Conservation (phyloP, 1,140 invertebrate genomes). For the Harpegnathos saltator region DNA sequence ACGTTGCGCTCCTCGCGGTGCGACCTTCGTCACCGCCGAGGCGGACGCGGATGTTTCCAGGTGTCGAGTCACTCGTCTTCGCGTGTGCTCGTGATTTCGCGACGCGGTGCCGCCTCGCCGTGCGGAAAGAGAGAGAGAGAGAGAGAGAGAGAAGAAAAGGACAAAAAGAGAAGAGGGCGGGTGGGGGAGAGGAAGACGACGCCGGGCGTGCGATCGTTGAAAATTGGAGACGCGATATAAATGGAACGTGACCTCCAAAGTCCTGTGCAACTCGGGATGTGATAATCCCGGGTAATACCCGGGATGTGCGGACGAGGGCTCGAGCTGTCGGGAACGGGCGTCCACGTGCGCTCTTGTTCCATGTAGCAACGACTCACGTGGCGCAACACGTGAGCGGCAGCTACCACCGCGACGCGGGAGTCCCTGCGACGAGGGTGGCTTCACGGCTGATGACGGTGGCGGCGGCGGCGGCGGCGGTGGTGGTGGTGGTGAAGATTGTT, state of each 20-base stretch:
- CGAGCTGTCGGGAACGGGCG: slow-evolving; percentile 27
- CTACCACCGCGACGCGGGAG: background rate
- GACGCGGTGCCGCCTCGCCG: background rate
- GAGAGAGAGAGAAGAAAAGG: no score
- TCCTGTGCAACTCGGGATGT: slow-evolving; percentile 1
- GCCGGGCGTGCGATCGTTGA: background rate
- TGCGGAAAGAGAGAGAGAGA: no score
- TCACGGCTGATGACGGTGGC: slow-evolving; percentile 23
- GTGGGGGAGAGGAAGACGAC: no score
- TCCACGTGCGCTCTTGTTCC: slow-evolving; percentile 43
- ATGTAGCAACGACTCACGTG: slow-evolving; percentile 47
- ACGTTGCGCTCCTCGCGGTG: slow-evolving; percentile 71
- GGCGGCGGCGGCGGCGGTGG: no score
- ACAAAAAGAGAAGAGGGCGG: no score
- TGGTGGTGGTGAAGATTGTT: slow-evolving; percentile 19
- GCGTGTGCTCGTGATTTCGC: slow-evolving; percentile 17
- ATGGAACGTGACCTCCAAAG: slow-evolving; percentile 45
- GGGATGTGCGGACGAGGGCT: slow-evolving; percentile 6
- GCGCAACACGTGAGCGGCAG: slow-evolving; percentile 46
- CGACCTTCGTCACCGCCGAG: slow-evolving; percentile 67
- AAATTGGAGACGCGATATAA: slow-evolving; percentile 43
- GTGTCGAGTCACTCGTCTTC: background rate
- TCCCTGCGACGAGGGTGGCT: slow-evolving; percentile 36
- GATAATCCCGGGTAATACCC: no score
- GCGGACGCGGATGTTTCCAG: slow-evolving; percentile 61